A percentile compares a stretch with the other conserved stretches of the same genome.
phyloP scores from a whole-genome alignment of 1,140 invertebrate genomes.

The Aphidius gifuensis region DNA sequence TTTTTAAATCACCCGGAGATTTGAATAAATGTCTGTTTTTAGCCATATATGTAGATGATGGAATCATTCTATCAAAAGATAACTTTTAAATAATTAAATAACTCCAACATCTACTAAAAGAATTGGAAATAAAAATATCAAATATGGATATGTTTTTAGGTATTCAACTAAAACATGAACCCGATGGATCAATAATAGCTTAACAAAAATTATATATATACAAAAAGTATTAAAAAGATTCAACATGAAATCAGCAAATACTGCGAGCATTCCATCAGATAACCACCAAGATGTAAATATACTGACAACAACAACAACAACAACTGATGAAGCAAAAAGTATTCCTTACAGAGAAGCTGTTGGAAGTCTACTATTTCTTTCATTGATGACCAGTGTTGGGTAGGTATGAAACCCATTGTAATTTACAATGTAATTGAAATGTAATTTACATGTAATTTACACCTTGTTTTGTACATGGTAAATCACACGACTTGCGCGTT shows the following conservation, averaged over 20 bases:
- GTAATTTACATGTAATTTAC: too few species aligned
- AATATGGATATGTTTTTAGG: constrained; percentile 26
- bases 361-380: constrained; percentile 3
- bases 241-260: constrained; percentile 15
- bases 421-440: too few species aligned
- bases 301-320: too few species aligned
- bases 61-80: constrained; percentile 16
- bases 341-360: constrained; percentile 12
- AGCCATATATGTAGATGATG: constrained; percentile 27
- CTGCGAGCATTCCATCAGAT: constrained; percentile 15
- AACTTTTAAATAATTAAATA: constrained; percentile 19
- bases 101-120: constrained; percentile 20
- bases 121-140: constrained; percentile 27
- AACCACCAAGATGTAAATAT: constrained; percentile 12
- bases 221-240: constrained; percentile 25
- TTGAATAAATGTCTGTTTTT: constrained; percentile 28
- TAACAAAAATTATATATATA: constrained; percentile 33
- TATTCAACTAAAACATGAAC: constrained; percentile 24
- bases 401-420: too few species aligned
- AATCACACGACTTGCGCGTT: too few species aligned
- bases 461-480: too few species aligned
- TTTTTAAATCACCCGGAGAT: constrained; percentile 7
- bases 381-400: constrained; percentile 1
- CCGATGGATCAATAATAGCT: constrained; percentile 27
- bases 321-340: neutral